Base-by-base conservation (phyloP, 1,140 invertebrate species). In the Phocides pigmalion region DNA sequence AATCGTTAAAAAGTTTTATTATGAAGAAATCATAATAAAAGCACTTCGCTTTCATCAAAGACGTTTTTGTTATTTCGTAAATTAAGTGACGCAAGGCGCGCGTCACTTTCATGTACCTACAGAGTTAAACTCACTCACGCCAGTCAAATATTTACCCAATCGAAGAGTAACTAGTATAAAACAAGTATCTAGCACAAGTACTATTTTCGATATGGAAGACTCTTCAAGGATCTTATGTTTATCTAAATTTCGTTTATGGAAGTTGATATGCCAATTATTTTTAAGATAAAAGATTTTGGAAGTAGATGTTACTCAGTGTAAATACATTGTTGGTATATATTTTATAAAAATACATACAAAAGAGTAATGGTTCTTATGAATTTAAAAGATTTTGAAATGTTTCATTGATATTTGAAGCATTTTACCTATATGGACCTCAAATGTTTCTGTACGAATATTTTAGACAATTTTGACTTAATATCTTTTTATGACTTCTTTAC, bases 181-280 rank as follows among this genome's bases (percentile, higher is more conserved):
- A 76, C 69, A 77, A 83, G 79, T 76, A 78, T 79, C 87, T 90
- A 88, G 86, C 79, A 81, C 87, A 84, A 82, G 72, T 76, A 77
- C 84, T 89, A 88, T 90, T 90, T 86, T 89, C 82, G 87, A 90
- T 89, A 89, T 91, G 88, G 88, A 91, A 91, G 88, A 91, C 88
- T 86, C 76, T 80, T 82, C 75, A 84, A 83, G 74, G 74, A 78
- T 61, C 58, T 81, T 84, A 79, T 76, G 70, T 79, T 82, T 83
- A 84, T 79, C 80, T 87, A 82, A 84, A 79, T 89, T 87, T 87
- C 76, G 79, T 90, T 85, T 84, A 73, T 84, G 87, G 85, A 82
- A 84, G 76, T 84, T 90, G 88, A 91, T 91, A 91, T 91, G 88
- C 88, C 87, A 89, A 89, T 91, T 78, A 76, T 76, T 79, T 84